Evolutionary conservation across 2,888 invertebrate genomes (phyloP).

Genomic region (Cheilosia pagana): DNA sequence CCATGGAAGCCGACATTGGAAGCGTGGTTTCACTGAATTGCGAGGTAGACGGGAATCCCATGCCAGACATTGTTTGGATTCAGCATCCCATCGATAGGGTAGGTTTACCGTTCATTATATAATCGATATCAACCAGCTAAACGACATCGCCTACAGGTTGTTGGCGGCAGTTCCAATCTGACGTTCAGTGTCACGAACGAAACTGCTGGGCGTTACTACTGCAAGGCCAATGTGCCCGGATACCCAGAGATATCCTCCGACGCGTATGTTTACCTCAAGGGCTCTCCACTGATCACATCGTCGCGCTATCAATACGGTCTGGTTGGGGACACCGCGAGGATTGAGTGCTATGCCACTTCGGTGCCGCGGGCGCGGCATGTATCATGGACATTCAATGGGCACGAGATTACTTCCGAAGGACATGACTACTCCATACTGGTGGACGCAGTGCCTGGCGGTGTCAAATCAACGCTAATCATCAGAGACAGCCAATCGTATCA

Average conservation of each 20-base stretch:
- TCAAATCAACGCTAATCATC: conserved; percentile 95
- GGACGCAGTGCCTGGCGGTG: conserved; percentile 90
- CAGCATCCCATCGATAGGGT: conserved; percentile 90
- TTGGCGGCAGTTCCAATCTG: conserved; percentile 91
- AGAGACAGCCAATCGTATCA: conserved; percentile 93
- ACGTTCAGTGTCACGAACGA: conserved; percentile 91
- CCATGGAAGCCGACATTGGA: conserved; percentile 92
- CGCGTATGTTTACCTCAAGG: conserved; percentile 91
- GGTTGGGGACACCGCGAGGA: conserved; percentile 91
- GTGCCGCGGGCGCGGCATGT: conserved; percentile 95
- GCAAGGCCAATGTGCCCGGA: conserved; percentile 94
- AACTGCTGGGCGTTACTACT: conserved; percentile 94
- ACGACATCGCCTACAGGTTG: conserved; percentile 84
- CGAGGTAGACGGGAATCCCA: conserved; percentile 95
- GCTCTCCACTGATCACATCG: conserved; percentile 91
- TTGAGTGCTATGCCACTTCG: conserved; percentile 95
- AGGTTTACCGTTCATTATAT: conserved; percentile 77
- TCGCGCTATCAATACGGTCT: conserved; percentile 92
- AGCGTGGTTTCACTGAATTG: conserved; percentile 91
- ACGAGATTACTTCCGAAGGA: conserved; percentile 90
- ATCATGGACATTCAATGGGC: conserved; percentile 93
- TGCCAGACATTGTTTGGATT: conserved; percentile 94
- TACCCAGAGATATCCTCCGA: conserved; percentile 93
- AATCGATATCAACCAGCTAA: not conserved
- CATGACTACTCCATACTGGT: conserved; percentile 90